Evolutionary conservation across 2,113 vertebrate species (phyloP), one percentile per base, ranked within the genome.

Genomic region (Spilogale gracilis): DNA sequence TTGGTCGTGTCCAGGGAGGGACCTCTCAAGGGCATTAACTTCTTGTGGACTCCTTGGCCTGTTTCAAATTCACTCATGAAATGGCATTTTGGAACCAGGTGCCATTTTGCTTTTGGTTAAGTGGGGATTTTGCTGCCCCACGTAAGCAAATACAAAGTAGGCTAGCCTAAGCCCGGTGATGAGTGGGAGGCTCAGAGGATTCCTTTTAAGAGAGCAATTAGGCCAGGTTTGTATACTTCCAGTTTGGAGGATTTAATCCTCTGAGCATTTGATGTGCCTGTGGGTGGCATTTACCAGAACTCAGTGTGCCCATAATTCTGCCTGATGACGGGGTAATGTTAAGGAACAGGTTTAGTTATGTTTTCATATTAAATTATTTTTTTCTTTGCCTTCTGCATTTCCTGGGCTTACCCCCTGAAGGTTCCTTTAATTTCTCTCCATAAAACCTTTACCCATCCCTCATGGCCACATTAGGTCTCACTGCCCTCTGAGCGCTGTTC

Each of bases 41-140:
- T 17, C 89, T 86, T 94, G 27, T 32, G 94, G 21, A 48, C 20
- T 82, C 91, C 87, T 84, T 91, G 60, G 48, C 60, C 32, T 52
- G 16, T 86, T 82, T 95, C 45, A 89, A 2, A 71, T 71, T 69
- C 23, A 43, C 16, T 1, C 32, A 27, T 25, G 38, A 21, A 48
- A 86, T 43, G 73, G 2, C 38, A 86, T 73, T 95, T 82, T 78
- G 61, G 65, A 89, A 48, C 2, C 23, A n/a, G 63, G 48, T 84
- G 21, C 48, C 27, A 4, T 45, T 6, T 54, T 87, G 60, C 65
- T 83, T 86, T 61, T 27, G 27, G 6, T 56, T 81, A 73, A 38
- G n/a, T 32, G 17, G 30, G 5, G 23, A 54, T 91, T 73, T 92
- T 93, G 56, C 11, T 56, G 23, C 43, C 45, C 6, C 10, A 16